Base-by-base conservation (phyloP, 2,888 invertebrate species). In the Drosophila colorata region DNA sequence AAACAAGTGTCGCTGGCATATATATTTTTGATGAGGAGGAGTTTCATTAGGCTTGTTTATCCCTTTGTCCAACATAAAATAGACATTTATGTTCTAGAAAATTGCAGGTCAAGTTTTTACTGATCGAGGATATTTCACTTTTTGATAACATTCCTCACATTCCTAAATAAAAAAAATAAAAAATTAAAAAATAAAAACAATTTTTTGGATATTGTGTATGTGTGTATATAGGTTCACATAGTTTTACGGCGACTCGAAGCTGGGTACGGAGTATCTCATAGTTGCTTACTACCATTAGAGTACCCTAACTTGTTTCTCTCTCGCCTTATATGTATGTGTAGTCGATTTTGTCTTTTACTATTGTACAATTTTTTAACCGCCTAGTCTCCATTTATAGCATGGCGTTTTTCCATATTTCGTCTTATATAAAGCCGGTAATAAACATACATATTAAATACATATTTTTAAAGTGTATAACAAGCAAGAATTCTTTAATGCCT, bases 351-450 rank as follows among this genome's bases (percentile, higher is more conserved):
- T 43, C 18, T 44, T 4, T 14, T 33, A 25, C 28, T 44, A 41
- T 57, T 49, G 56, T 73, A 61, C 59, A 63, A 59, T 69, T 74
- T 46, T 73, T 65, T 23, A 23, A 56, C 20, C 25, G 38, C 61
- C 67, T 41, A 61, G 79, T 74, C 78, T 52, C 77, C 77, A 59
- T 75, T 53, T 69, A 58, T 51, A 47, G 75, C 18, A 48, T 41
- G 31, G 63, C 28, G 25, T 67, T 56, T 56, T 46, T 40, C 55
- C 51, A 61, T 47, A 55, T 43, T 44, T 47, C 13, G 23, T 31
- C 16, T 25, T 53, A 51, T 47, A 37, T 47, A 2, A 35, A 38
- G 25, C 16, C 2, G 8, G 1, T 20, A 5, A 20, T 14, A 11
- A 25, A 52, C 41, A 35, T 43, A 55, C n/a, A 38, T 9, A 25